A percentile compares a stretch with the other conserved stretches of the same genome.
phyloP scores from a whole-genome alignment of 2,888 invertebrate genomes.

The Malachius bipustulatus region DNA sequence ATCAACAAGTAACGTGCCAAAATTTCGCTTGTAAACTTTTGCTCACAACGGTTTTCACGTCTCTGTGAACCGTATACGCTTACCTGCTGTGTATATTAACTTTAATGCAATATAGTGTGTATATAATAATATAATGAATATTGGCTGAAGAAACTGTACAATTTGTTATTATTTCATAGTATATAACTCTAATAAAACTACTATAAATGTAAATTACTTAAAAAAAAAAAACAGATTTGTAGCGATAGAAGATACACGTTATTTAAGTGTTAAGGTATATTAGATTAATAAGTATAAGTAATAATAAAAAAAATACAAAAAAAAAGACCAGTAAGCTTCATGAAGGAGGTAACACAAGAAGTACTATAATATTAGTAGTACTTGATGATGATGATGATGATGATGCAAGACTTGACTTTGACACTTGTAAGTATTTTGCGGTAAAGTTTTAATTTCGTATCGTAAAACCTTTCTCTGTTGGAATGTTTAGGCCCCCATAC shows the following conservation, averaged over 20 bases:
- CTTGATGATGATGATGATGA: too few relatives aligned
- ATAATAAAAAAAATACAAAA: conserved; percentile 25
- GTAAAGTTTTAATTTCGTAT: too few relatives aligned
- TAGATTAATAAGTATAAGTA: conserved; percentile 28
- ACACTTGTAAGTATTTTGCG: too few relatives aligned
- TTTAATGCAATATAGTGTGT: conserved; percentile 37
- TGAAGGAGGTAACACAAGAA: too few relatives aligned
- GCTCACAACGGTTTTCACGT: conserved; percentile 32
- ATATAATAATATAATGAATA: too few relatives aligned
- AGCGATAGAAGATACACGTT: conserved; percentile 23
- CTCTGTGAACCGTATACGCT: conserved; percentile 33
- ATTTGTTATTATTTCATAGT: conserved; percentile 40
- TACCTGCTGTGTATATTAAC: conserved; percentile 39
- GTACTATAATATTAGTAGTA: too few relatives aligned
- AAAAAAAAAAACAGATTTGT: too few relatives aligned
- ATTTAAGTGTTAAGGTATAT: conserved; percentile 30
- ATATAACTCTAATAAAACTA: conserved; percentile 30
- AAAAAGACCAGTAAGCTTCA: conserved; percentile 23
- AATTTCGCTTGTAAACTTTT: conserved; percentile 36
- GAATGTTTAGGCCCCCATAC: too few relatives aligned
- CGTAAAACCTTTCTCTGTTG: too few relatives aligned
- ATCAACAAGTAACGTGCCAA: conserved; percentile 30
- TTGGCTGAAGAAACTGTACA: conserved; percentile 38
- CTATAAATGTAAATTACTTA: conserved; percentile 19
- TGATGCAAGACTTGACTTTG: too few relatives aligned